These are phyloP conservation scores for Lasiommata megera DNA, from an alignment of 2,888 invertebrate genomes.

Conservation along the genomic window DNA sequence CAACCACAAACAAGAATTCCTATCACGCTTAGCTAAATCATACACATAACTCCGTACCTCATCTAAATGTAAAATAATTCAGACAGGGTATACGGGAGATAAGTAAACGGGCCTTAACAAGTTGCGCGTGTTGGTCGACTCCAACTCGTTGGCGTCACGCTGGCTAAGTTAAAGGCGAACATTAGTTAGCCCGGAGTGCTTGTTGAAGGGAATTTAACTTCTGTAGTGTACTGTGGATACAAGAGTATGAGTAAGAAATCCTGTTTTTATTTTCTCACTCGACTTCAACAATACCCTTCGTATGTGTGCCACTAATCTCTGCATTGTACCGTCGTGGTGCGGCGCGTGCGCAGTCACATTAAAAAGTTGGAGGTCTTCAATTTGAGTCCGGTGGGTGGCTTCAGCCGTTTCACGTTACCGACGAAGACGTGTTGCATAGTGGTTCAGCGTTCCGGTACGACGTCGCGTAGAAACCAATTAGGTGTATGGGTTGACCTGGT, in stretches of 20 bases:
- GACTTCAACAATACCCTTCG: no score
- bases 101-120: conserved; percentile 14
- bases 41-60: conserved; percentile 12
- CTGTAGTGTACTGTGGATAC: neutral
- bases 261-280: no score
- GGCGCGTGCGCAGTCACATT: no score
- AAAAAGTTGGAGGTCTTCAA: no score
- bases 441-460: no score
- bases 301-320: no score
- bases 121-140: conserved; percentile 17
- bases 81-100: conserved; percentile 11
- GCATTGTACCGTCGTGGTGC: no score
- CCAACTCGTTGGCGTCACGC: conserved; percentile 20
- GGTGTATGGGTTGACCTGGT: no score
- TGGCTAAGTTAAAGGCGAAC: conserved; percentile 11
- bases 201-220: conserved; percentile 3
- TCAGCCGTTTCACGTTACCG: no score
- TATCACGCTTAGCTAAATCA: conserved; percentile 3
- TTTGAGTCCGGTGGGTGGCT: no score
- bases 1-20: conserved; percentile 2
- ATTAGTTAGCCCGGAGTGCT: conserved; percentile 12
- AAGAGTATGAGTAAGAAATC: neutral
- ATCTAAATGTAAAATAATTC: conserved; percentile 22
- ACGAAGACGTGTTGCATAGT: no score
- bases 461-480: no score